Percentiles rank a stretch among this genome's conserved stretches.
Conservation (phyloP, 2,888 invertebrate species). For the Nomada lathburiana region DNA sequence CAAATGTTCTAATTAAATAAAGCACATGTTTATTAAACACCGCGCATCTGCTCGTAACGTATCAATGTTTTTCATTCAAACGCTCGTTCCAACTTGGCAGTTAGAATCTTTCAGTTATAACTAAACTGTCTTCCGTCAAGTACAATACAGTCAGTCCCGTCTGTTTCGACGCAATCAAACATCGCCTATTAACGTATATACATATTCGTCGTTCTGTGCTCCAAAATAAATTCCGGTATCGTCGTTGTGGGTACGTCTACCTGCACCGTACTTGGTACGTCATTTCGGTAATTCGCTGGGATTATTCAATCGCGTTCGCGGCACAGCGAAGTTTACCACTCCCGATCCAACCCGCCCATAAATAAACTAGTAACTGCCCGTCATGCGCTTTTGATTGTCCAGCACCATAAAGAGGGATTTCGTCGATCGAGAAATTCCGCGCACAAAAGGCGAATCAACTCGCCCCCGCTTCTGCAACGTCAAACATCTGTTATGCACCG, state of each 20-base stretch:
- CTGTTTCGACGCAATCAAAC: too few species aligned
- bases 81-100: background rate
- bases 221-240: too few species aligned
- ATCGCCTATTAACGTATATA: too few species aligned
- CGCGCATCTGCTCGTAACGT: background rate
- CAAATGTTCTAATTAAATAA: background rate
- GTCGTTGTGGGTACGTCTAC: too few species aligned
- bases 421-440: conserved; percentile 16
- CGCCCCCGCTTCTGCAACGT: conserved; percentile 14
- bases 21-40: background rate
- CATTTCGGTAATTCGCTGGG: background rate
- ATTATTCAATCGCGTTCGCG: conserved; percentile 3
- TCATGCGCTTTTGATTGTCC: conserved; percentile 3
- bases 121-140: too few species aligned
- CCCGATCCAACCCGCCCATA: too few species aligned
- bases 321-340: background rate
- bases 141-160: too few species aligned
- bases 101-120: too few species aligned
- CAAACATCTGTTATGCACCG: conserved; percentile 48
- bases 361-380: background rate
- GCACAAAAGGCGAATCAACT: conserved; percentile 31
- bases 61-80: background rate
- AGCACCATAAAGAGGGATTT: background rate
- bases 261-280: too few species aligned
- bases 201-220: too few species aligned